Base-by-base conservation (phyloP, 2,888 invertebrate species). In the Achlya flavicornis region DNA sequence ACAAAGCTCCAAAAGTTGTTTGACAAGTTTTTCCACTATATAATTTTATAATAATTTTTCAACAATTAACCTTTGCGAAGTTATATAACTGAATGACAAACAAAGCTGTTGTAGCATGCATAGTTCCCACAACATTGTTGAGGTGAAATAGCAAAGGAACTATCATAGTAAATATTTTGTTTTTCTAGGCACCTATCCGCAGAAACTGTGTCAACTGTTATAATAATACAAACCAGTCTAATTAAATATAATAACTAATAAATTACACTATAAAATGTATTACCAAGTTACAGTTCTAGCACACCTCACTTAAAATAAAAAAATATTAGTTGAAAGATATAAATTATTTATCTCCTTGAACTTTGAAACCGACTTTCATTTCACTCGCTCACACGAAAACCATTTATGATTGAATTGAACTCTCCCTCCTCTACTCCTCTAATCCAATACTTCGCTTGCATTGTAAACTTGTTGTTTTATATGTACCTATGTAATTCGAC, bases 291-390 rank as follows among this genome's bases (percentile, higher is more conserved):
- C 6, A 12, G 35, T 41, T 46, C n/a, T n/a, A 41, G 3, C 6
- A 5, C 46, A 46, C n/a, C n/a, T n/a, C 53, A 10, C 3, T 19
- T 19, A 19, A 14, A 53, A 19, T 53, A 19, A n/a, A 5, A 14
- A 14, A 5, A 5, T 38, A 8, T 3, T 12, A 7, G 14, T 53
- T 53, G 19, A 19, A 53, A 16, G 19, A 53, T 53, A 19, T 10
- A 16, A 53, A 53, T 53, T 53, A 10, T 53, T 53, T n/a, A 53
- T 53, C 53, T 53, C 53, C 53, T 53, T 53, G 16, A 53, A 53
- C 53, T 53, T 19, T 53, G 53, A 53, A 16, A 19, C 53, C 19
- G 14, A 16, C 53, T 53, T 53, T 53, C 53, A 53, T 53, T 53
- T 53, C 53, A 53, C 53, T 53, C 53, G 19, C 53, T 53, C 53